Evolutionary conservation across 2,113 vertebrate genomes (phyloP).

Genomic region (Meles meles): DNA sequence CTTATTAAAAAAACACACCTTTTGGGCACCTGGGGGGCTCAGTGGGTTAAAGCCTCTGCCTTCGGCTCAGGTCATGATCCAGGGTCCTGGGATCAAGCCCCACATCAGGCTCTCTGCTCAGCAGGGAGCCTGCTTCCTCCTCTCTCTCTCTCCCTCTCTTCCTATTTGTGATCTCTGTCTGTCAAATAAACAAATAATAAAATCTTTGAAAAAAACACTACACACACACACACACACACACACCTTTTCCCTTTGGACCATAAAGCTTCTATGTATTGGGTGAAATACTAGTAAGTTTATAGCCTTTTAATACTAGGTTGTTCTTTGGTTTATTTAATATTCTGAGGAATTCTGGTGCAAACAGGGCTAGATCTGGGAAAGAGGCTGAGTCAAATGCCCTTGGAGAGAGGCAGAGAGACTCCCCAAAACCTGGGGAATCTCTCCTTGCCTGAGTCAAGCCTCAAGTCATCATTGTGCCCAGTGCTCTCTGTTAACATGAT

Average conservation of each 20-base stretch:
- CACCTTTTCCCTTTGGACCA: neutral
- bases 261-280: neutral
- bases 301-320: neutral
- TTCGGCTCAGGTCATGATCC: no score
- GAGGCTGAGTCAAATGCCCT: neutral
- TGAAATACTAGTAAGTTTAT: neutral
- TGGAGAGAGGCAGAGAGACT: neutral
- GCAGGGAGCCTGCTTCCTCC: no score
- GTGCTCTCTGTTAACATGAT: neutral
- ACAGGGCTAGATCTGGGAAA: neutral
- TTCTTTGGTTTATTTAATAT: neutral
- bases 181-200: no score
- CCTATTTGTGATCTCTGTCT: no score
- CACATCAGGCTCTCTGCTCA: no score
- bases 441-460: neutral
- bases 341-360: neutral
- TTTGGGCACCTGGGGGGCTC: neutral
- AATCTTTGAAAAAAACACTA: no score
- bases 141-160: no score
- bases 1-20: neutral
- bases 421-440: neutral
- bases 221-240: no score
- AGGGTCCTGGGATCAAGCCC: no score
- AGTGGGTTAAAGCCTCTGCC: no score
- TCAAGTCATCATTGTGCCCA: neutral